Conservation (phyloP, 2,888 invertebrate genomes). For the Drosophila meridionalis region DNA sequence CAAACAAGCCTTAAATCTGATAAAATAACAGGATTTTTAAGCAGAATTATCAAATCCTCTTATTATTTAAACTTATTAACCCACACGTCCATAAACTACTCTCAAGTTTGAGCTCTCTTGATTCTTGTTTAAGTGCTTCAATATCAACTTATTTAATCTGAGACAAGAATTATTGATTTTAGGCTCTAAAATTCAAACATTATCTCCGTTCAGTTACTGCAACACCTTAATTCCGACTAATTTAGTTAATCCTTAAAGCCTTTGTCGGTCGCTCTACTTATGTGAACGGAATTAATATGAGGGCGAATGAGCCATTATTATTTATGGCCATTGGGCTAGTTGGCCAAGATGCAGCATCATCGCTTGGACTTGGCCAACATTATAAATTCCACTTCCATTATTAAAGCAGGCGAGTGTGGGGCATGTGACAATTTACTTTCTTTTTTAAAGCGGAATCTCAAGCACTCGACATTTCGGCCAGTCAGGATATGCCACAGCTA, state of each 20-base stretch:
- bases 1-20: too few relatives aligned
- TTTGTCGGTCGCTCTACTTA: not conserved
- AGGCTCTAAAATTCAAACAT: too few relatives aligned
- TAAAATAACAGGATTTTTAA: too few relatives aligned
- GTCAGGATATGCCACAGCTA: slow-evolving; percentile 4
- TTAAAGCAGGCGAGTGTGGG: not conserved
- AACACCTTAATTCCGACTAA: not conserved
- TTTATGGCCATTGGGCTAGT: slow-evolving; percentile 37
- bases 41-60: too few relatives aligned
- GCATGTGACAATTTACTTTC: not conserved
- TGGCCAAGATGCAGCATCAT: slow-evolving; percentile 7
- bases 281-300: slow-evolving; percentile 2
- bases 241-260: slow-evolving; percentile 15
- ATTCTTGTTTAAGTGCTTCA: not conserved
- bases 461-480: not conserved
- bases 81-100: not conserved
- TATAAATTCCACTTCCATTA: not conserved
- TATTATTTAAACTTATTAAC: too few relatives aligned
- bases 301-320: slow-evolving; percentile 57
- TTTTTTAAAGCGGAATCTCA: not conserved
- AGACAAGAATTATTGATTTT: too few relatives aligned
- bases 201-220: not conserved
- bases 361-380: not conserved
- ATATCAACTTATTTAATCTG: too few relatives aligned
- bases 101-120: not conserved